A percentile compares a stretch with the other conserved stretches of the same genome.
Evolutionary conservation across 1,140 invertebrate species (phyloP).

Genomic region (Panonychus citri): DNA sequence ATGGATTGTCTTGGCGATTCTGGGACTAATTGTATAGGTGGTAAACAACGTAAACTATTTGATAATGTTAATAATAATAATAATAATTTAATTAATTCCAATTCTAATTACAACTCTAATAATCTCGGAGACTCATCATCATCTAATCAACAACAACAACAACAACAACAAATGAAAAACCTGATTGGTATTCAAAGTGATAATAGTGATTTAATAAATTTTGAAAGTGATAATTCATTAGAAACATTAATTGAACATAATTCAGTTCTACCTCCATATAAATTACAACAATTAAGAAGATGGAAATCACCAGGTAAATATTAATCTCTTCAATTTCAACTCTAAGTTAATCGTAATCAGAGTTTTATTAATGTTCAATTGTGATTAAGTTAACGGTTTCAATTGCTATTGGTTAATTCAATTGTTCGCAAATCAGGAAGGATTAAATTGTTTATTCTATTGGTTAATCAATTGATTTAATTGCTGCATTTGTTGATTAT

Average conservation of each 20-base stretch:
- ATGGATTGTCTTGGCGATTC: conserved; percentile 33
- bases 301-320: conserved; percentile 1
- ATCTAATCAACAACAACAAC: background rate
- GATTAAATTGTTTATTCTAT: too few relatives aligned
- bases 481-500: too few relatives aligned
- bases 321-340: too few relatives aligned
- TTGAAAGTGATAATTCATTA: background rate
- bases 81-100: background rate
- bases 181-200: background rate
- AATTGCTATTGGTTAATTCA: too few relatives aligned
- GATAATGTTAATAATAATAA: background rate
- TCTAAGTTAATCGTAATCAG: too few relatives aligned
- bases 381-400: too few relatives aligned
- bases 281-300: background rate
- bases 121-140: too few relatives aligned
- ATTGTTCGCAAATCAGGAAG: too few relatives aligned
- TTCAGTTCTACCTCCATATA: conserved; percentile 4
- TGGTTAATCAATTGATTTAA: too few relatives aligned
- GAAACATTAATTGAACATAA: background rate
- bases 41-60: background rate
- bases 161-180: background rate
- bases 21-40: background rate
- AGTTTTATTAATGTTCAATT: too few relatives aligned
- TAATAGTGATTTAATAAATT: background rate
- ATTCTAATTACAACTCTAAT: too few relatives aligned